Base-by-base conservation (phyloP, 2,888 invertebrate genomes). In the Scaptomyza parva region DNA sequence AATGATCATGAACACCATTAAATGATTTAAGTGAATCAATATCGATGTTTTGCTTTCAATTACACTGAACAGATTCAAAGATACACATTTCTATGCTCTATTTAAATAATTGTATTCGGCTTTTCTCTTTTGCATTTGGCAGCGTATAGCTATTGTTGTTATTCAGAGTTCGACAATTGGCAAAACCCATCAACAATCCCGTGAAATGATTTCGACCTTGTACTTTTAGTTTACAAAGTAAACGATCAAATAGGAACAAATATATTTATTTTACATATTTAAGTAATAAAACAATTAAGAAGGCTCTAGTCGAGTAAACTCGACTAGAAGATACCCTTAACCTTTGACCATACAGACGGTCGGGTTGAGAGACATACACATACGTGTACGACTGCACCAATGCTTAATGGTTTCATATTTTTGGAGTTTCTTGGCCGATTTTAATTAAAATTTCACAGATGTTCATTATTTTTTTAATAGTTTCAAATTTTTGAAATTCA, bases 71-170 rank as follows among this genome's bases (percentile, higher is more conserved):
- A n/a, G n/a, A n/a, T 69, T 64, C 52, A 24, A 60, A 50, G 33
- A 61, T 41, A 58, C 17, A 58, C 60, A n/a, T 84, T 73, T 30
- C 20, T 45, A 44, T 66, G 67, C 59, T 78, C 50, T 53, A 59
- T 54, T 77, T 35, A 3, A 52, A 18, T 53, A 30, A 24, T 30
- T 39, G 45, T 35, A 22, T 22, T 65, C 22, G 28, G 1, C 35
- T 22, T 41, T 8, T 44, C 33, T 30, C 40, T 22, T 52, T 44
- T 33, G 58, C 30, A 41, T 53, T 70, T 60, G 59, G 54, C 58
- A 55, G 24, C 59, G 45, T 18, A 22, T 33, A 8, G 35, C 47
- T 55, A 55, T 65, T 70, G 55, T 55, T 45, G 44, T 53, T 61
- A 28, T 18, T 24, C 18, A 24, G 3, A n/a, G 50, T 53, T 74